A percentile compares a stretch with the other conserved stretches of the same genome.
These are phyloP conservation scores for Ichneumoninae sp. DNA, from an alignment of 2,888 invertebrate species.

Conservation along the genomic window DNA sequence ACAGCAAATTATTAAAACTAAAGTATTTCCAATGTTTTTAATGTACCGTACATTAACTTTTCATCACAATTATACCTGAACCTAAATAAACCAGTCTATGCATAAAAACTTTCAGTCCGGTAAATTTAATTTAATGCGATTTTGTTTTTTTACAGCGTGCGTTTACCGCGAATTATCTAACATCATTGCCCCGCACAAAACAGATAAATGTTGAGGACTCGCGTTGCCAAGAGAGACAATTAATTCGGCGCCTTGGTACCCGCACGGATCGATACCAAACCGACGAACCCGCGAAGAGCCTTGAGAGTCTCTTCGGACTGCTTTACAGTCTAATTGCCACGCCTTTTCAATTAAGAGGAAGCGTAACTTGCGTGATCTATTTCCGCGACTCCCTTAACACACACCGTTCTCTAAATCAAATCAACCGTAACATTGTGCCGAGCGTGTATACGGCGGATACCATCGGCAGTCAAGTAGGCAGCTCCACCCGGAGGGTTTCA, in stretches of 20 bases:
- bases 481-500: background rate
- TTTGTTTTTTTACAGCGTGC: no score
- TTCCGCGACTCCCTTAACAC: conserved; percentile 27
- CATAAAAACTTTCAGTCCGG: no score
- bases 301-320: conserved; percentile 33
- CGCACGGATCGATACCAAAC: conserved; percentile 8
- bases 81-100: no score
- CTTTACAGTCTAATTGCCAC: conserved; percentile 64
- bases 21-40: no score
- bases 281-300: background rate
- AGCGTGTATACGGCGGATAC: background rate
- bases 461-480: background rate
- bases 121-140: no score
- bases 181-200: background rate
- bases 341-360: conserved; percentile 61
- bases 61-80: no score
- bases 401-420: conserved; percentile 34
- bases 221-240: conserved; percentile 48
- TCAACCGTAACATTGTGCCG: conserved; percentile 7
- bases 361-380: conserved; percentile 40
- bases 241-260: conserved; percentile 40
- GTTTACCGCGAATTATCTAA: background rate
- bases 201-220: conserved; percentile 9
- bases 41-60: no score
- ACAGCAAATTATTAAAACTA: no score